Percentiles rank a stretch among this genome's conserved stretches.
Conservation (phyloP, 2,888 invertebrate genomes). For the Emmelina monodactyla region DNA sequence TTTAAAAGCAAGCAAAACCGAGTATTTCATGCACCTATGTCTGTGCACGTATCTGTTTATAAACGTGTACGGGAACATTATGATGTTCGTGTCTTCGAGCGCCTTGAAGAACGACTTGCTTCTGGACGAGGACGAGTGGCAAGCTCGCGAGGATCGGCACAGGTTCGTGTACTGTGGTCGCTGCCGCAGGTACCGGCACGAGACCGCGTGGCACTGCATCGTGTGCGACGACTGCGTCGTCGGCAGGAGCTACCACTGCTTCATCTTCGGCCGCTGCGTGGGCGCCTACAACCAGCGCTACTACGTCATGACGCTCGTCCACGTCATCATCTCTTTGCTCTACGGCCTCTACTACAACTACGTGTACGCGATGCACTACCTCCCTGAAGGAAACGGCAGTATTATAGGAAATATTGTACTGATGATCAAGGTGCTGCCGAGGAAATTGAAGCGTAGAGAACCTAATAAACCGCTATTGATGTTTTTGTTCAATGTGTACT, state of each 20-base stretch:
- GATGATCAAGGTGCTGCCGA: too few relatives aligned
- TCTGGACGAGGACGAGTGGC: not conserved
- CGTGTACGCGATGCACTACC: constrained; percentile 66
- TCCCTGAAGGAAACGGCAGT: too few relatives aligned
- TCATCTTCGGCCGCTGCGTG: constrained; percentile 81
- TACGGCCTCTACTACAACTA: constrained; percentile 71
- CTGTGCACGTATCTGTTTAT: not conserved
- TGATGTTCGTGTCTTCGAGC: not conserved
- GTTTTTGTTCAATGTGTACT: too few relatives aligned
- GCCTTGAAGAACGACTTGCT: not conserved
- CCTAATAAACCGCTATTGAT: too few relatives aligned
- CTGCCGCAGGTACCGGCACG: constrained; percentile 74
- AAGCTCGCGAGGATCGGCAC: too few relatives aligned
- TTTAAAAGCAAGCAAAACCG: too few relatives aligned
- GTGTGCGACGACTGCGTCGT: constrained; percentile 78
- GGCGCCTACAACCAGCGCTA: constrained; percentile 81
- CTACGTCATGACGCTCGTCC: constrained; percentile 74
- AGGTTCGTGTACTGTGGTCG: constrained; percentile 70
- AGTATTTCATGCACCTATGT: not conserved
- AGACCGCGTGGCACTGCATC: constrained; percentile 83
- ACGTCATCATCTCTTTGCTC: constrained; percentile 69
- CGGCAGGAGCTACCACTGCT: constrained; percentile 81
- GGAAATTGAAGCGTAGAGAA: too few relatives aligned
- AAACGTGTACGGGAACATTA: not conserved
- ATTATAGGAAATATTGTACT: too few relatives aligned